These are phyloP conservation scores for Nannospalax galili DNA, from an alignment of 2,113 vertebrate genomes.

Conservation along the genomic window DNA sequence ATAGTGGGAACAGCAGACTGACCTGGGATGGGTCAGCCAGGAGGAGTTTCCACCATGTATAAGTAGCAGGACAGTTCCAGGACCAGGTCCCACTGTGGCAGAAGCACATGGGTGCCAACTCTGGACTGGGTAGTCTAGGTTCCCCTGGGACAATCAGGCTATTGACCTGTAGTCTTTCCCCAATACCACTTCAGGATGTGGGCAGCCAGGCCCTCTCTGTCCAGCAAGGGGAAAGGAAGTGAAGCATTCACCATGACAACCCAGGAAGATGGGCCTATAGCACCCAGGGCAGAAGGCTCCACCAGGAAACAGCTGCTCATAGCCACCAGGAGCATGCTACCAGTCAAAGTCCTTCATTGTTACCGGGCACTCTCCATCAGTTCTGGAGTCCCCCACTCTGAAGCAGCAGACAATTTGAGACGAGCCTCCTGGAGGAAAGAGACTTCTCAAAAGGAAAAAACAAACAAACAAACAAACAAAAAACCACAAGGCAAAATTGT, in stretches of 20 bases:
- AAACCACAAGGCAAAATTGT: not conserved
- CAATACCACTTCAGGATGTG: not conserved
- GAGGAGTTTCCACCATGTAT: not conserved
- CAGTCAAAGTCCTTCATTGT: not conserved
- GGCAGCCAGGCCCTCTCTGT: too few species aligned
- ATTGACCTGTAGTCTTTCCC: rapidly evolving
- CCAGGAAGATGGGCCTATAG: not conserved
- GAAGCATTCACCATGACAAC: too few species aligned
- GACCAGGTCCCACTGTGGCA: not conserved
- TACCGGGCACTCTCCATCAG: not conserved
- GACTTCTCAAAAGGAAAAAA: not conserved
- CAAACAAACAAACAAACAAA: too few species aligned
- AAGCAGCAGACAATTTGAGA: not conserved
- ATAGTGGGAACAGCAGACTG: too few species aligned
- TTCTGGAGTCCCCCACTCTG: not conserved
- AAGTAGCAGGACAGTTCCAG: too few species aligned
- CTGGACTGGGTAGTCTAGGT: not conserved
- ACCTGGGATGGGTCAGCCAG: not conserved
- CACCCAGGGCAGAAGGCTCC: not conserved
- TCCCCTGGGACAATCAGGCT: not conserved
- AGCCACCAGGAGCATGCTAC: not conserved
- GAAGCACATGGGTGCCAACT: not conserved
- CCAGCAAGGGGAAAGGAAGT: too few species aligned
- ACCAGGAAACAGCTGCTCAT: not conserved
- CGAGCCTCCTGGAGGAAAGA: not conserved